Conservation (phyloP, 2,888 invertebrate species). For the Euclidia mi region DNA sequence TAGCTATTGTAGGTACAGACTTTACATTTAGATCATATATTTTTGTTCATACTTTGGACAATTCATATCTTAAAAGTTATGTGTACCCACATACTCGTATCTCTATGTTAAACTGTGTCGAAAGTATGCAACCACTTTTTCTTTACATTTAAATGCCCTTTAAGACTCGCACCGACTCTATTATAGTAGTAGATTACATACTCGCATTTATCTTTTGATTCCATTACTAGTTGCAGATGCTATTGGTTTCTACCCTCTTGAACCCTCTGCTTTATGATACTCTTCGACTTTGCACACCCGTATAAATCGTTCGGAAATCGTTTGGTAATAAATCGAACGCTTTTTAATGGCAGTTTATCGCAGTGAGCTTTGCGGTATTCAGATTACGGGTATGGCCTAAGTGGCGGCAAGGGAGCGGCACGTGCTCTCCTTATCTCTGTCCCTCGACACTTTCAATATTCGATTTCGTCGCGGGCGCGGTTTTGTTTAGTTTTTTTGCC, state of each 20-base stretch:
- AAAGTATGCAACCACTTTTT: too few species aligned
- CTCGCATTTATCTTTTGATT: slow-evolving; percentile 35
- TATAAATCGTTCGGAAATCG: slow-evolving; percentile 86
- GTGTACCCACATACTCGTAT: too few species aligned
- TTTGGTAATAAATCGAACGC: slow-evolving; percentile 89
- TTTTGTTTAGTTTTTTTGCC: slow-evolving; percentile 68
- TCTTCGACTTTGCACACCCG: slow-evolving; percentile 55
- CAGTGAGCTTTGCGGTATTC: slow-evolving; percentile 88
- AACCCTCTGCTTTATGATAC: slow-evolving; percentile 49
- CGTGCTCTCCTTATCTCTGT: slow-evolving; percentile 86
- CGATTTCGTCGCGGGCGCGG: slow-evolving; percentile 81
- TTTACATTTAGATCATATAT: too few species aligned
- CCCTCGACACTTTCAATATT: slow-evolving; percentile 90
- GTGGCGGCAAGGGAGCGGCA: slow-evolving; percentile 86
- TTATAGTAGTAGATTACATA: neutral
- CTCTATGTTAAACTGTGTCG: too few species aligned
- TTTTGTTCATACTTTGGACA: too few species aligned
- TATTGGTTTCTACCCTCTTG: slow-evolving; percentile 45
- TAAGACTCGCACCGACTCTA: neutral
- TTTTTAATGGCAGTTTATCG: slow-evolving; percentile 90
- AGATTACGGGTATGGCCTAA: slow-evolving; percentile 85
- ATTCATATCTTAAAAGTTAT: too few species aligned
- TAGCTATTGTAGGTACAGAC: too few species aligned
- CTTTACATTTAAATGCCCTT: too few species aligned
- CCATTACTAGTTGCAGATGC: slow-evolving; percentile 36